Evolutionary conservation across 1,140 invertebrate genomes (phyloP), one percentile per base, ranked within the genome.

Genomic region (Mylabris phalerata): DNA sequence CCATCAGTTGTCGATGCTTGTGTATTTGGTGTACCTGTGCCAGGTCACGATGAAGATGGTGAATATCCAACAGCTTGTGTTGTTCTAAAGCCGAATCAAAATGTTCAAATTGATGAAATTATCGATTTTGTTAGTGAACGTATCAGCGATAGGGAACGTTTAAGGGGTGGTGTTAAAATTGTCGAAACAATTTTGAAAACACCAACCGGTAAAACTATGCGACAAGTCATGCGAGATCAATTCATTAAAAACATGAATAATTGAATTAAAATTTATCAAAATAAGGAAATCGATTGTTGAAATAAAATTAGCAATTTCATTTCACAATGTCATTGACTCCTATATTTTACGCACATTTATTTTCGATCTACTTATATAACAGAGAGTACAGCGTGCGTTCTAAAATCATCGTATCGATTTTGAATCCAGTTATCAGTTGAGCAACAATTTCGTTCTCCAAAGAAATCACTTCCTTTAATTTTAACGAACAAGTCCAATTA

Each of bases 1-100:
- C 79, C 81, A 2, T 77, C 67, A 0, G 77, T 91, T 42, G 48
- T 42, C 27, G 48, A 57, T 41, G 55, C 47, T 13, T 46, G 41
- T 24, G 55, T 50, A 32, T 49, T 57, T 50, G 55, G 47, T 4
- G 38, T 38, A 26, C 47, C 11, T 11, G 46, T 1, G 7, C 32
- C 32, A 4, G 32, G 7, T 32, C 32, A 39, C 13, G 47, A 57
- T 13, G 47, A 49, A 27, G 55, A 57, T 9, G 55, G 55, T 10
- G 48, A 49, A 49, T 10, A 49, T 27, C 55, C 55, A 11, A 13
- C 40, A 5, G 55, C 47, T 27, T 44, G 39, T 49, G 47, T 57
- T 10, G 41, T 57, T 24, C 38, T 57, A 39, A 49, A 57, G 2
- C 41, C 41, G 9, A 47, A 55, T 13, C 39, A 40, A 9, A 45